These are phyloP conservation scores for Drosophila flavopinicola DNA, from an alignment of 2,888 invertebrate genomes.

Conservation along the genomic window DNA sequence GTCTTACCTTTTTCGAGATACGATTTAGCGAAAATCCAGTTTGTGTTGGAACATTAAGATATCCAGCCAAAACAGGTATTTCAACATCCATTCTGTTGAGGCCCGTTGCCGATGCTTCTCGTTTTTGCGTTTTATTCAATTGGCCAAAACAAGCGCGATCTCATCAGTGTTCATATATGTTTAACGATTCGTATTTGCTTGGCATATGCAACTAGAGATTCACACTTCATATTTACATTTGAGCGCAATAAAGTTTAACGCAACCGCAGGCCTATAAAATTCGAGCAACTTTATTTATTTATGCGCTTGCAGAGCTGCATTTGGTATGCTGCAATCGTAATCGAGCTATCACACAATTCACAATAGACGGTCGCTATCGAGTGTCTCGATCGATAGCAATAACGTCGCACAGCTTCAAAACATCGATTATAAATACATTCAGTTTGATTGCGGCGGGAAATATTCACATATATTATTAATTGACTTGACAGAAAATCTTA, in stretches of 20 bases:
- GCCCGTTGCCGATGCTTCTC: conserved; percentile 56
- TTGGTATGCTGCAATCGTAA: conserved; percentile 31
- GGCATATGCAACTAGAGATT: conserved; percentile 42
- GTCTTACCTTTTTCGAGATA: conserved; percentile 90
- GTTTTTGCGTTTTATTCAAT: conserved; percentile 38
- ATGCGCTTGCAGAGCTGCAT: conserved; percentile 64
- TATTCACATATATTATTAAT: too few species aligned
- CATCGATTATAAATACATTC: conserved; percentile 12
- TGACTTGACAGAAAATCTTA: too few species aligned
- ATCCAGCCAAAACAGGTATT: conserved; percentile 90
- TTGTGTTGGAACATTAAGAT: conserved; percentile 91
- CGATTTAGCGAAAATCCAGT: conserved; percentile 89
- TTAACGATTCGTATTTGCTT: conserved; percentile 22
- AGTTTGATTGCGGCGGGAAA: too few species aligned
- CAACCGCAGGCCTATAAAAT: conserved; percentile 46
- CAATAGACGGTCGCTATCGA: conserved; percentile 2
- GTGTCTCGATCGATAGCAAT: conserved; percentile 35
- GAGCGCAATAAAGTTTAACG: conserved; percentile 55
- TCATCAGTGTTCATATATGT: conserved; percentile 38
- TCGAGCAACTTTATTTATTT: conserved; percentile 68
- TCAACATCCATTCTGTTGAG: conserved; percentile 88
- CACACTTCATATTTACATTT: conserved; percentile 69
- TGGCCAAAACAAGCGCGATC: conserved; percentile 35
- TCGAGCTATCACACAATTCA: conserved; percentile 20
- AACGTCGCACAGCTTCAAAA: background rate